Conservation (phyloP, 2,888 invertebrate genomes). For the Trachelus stipa region DNA sequence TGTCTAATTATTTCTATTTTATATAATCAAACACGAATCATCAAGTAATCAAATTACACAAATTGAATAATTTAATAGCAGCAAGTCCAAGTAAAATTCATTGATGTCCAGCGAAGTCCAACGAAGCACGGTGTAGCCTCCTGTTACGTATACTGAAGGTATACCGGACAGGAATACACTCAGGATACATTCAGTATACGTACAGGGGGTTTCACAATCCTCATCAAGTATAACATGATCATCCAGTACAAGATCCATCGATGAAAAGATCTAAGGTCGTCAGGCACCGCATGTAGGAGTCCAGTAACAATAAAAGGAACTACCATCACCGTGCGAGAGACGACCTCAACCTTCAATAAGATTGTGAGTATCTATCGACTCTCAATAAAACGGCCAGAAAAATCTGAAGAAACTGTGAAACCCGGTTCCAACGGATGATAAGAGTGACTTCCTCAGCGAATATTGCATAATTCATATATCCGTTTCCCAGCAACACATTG, state of each 20-base stretch:
- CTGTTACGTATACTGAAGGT: constrained; percentile 99
- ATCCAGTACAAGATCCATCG: constrained; percentile 15
- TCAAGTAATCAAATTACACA: neutral
- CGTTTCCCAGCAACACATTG: neutral
- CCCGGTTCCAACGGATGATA: neutral
- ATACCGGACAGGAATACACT: constrained; percentile 98
- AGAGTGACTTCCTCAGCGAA: neutral
- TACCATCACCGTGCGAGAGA: constrained; percentile 35
- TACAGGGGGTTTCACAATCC: constrained; percentile 88
- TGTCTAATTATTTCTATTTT: neutral
- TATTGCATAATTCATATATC: neutral
- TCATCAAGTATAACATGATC: constrained; percentile 41
- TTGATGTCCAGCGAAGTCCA: constrained; percentile 40
- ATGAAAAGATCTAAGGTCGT: constrained; percentile 35
- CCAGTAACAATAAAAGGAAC: constrained; percentile 26
- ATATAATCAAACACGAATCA: neutral
- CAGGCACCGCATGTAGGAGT: constrained; percentile 37
- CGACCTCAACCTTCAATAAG: constrained; percentile 24
- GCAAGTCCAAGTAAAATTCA: neutral
- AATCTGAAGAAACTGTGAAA: neutral
- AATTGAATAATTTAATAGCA: neutral
- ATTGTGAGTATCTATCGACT: neutral
- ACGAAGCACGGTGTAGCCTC: constrained; percentile 86
- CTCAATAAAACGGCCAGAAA: neutral
- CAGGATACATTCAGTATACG: constrained; percentile 99